Conservation (phyloP, 92 coral and sea anemone species). For the Palythoa grandiflora region DNA sequence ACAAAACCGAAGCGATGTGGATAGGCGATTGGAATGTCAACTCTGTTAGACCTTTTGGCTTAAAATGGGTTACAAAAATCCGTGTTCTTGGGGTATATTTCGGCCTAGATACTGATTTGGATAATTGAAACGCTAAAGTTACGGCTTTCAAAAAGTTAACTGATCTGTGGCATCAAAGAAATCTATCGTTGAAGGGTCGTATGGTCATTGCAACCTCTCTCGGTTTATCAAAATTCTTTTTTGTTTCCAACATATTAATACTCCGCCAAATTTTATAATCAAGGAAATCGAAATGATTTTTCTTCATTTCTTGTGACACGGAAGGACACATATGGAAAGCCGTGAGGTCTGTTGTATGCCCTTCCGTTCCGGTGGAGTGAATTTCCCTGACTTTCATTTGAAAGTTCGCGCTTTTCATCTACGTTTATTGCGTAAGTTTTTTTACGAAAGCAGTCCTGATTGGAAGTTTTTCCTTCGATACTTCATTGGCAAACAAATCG, state of each 20-base stretch:
- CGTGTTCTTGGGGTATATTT: constrained; percentile 30
- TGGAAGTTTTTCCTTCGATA: neutral
- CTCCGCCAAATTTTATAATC: neutral
- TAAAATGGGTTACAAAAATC: constrained; percentile 25
- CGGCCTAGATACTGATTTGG: neutral
- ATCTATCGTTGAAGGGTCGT: constrained; percentile 22
- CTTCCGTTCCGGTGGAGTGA: neutral
- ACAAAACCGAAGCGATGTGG: constrained; percentile 49
- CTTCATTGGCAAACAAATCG: neutral
- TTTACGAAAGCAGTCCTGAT: neutral
- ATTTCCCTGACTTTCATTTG: neutral
- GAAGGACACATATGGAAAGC: neutral
- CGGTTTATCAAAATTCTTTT: constrained; percentile 34
- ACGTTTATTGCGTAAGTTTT: neutral
- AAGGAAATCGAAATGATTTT: neutral
- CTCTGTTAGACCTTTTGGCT: constrained; percentile 8
- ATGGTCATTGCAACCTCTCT: constrained; percentile 7
- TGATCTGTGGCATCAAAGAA: constrained; percentile 19
- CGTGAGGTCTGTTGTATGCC: neutral
- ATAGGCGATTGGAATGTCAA: neutral
- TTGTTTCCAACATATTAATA: neutral
- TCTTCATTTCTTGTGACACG: neutral
- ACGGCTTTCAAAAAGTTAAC: neutral
- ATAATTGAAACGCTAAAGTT: neutral
- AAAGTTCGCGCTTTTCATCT: neutral